Conservation (phyloP, 2,888 invertebrate species). For the Mongoloraphidia duomilia region DNA sequence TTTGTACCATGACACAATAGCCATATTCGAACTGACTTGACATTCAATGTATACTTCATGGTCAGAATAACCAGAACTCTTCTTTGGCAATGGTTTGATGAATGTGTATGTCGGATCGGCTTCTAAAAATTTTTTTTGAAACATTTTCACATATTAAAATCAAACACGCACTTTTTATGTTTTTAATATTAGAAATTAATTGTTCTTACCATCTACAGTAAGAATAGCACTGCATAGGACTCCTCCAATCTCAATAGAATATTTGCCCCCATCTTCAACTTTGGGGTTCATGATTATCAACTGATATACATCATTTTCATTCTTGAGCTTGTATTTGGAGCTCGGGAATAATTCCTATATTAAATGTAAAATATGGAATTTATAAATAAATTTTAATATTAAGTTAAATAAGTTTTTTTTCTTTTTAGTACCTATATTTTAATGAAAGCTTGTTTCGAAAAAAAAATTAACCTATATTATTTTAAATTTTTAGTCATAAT, state of each 20-base stretch:
- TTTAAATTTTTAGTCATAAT: too few relatives aligned
- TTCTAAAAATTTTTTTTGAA: constrained; percentile 38
- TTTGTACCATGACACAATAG: constrained; percentile 87
- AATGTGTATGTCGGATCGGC: constrained; percentile 91
- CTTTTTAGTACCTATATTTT: background rate
- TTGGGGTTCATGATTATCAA: constrained; percentile 81
- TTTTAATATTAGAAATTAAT: too few relatives aligned
- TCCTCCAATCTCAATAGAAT: constrained; percentile 88
- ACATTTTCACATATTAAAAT: background rate
- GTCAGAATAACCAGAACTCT: constrained; percentile 74
- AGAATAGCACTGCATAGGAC: constrained; percentile 79
- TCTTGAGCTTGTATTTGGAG: constrained; percentile 90
- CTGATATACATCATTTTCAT: constrained; percentile 82
- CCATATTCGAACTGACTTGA: constrained; percentile 84
- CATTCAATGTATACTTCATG: constrained; percentile 89
- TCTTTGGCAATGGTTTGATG: constrained; percentile 78
- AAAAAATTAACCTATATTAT: too few relatives aligned
- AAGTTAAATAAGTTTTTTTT: background rate
- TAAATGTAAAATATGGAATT: constrained; percentile 5
- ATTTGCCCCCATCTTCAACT: constrained; percentile 94
- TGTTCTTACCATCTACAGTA: constrained; percentile 65
- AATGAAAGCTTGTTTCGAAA: too few relatives aligned
- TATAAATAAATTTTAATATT: background rate
- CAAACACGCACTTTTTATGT: constrained; percentile 1
- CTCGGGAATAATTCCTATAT: constrained; percentile 85